Percentiles rank a stretch among this genome's conserved stretches.
These are phyloP conservation scores for Vultur gryphus DNA, from an alignment of 2,797 vertebrate genomes.

Conservation along the genomic window DNA sequence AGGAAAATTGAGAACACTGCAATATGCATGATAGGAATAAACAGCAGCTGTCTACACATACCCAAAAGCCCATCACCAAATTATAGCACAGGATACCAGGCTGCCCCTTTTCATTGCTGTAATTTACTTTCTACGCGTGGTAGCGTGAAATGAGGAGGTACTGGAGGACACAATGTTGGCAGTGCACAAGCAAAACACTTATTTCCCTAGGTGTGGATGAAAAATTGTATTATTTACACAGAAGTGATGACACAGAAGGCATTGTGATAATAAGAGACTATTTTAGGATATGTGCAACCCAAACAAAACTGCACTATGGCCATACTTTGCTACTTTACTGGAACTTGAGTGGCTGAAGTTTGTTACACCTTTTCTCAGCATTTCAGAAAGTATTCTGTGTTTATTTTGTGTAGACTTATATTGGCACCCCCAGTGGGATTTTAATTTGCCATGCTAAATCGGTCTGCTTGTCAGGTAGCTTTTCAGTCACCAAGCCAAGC, in stretches of 20 bases:
- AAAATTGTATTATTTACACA: not conserved
- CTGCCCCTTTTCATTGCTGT: not conserved
- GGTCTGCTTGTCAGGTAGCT: not conserved
- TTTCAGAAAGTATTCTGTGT: not conserved
- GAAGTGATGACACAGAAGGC: not conserved
- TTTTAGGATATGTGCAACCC: not conserved
- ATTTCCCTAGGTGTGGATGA: not conserved
- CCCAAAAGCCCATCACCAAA: not conserved
- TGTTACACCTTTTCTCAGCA: not conserved
- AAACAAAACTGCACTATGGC: not conserved
- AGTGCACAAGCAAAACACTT: not conserved
- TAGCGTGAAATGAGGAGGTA: not conserved
- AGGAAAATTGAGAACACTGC: conserved; percentile 38
- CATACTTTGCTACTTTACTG: not conserved
- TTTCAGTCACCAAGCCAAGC: not conserved
- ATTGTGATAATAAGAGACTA: not conserved
- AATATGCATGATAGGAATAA: conserved; percentile 20
- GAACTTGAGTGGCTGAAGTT: not conserved
- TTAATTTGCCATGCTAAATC: not conserved
- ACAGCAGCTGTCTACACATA: conserved; percentile 39
- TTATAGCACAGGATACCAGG: not conserved
- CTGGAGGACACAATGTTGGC: not conserved
- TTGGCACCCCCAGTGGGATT: not conserved
- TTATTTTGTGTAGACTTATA: not conserved
- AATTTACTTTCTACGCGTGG: fast-evolving